Evolutionary conservation across 2,113 vertebrate genomes (phyloP).

Genomic region (Grammomys dolichurus): DNA sequence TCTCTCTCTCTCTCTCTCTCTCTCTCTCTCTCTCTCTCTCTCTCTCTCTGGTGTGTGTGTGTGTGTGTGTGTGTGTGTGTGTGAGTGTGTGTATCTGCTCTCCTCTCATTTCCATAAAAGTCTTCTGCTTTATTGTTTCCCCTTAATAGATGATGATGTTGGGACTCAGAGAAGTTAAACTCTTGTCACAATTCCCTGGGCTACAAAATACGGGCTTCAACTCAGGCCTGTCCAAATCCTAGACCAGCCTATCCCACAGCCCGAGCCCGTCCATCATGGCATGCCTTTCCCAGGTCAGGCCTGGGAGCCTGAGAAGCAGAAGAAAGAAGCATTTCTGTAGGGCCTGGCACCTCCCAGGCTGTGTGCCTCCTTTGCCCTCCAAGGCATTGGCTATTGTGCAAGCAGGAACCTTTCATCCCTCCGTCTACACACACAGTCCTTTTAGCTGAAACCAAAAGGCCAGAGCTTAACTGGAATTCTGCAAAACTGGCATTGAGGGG

Average conservation of each 20-base stretch:
- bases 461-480: constrained; percentile 73
- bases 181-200: not conserved
- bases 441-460: constrained; percentile 73
- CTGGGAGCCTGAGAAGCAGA: constrained; percentile 56
- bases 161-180: constrained; percentile 20
- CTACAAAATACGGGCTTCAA: not conserved
- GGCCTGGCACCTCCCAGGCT: constrained; percentile 30
- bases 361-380: constrained; percentile 28
- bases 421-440: constrained; percentile 56
- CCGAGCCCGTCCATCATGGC: not conserved
- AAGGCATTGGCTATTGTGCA: constrained; percentile 32
- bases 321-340: constrained; percentile 36
- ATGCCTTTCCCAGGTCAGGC: constrained; percentile 39
- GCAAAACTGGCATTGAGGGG: constrained; percentile 24
- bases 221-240: not conserved
- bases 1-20: not conserved
- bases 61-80: not conserved
- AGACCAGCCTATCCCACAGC: not conserved
- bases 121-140: not conserved
- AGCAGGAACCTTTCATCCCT: constrained; percentile 69
- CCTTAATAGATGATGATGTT: constrained; percentile 5
- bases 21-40: too few species aligned
- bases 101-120: constrained; percentile 6
- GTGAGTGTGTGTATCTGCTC: not conserved
- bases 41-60: too few species aligned